Percentiles rank a stretch among this genome's conserved stretches.
Conservation (phyloP, 2,888 invertebrate species). For the Thecophora atra region DNA sequence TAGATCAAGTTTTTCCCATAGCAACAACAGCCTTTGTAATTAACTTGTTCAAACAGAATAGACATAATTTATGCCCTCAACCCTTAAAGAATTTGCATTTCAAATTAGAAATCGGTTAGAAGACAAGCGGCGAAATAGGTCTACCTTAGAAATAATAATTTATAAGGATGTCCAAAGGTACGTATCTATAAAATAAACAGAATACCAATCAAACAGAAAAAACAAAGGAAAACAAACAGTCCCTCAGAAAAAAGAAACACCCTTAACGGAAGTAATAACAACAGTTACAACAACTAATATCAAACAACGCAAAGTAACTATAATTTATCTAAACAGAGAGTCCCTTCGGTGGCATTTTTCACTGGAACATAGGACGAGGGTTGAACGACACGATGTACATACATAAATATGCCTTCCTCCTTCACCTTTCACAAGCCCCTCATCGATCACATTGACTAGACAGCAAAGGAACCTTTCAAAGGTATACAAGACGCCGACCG, state of each 20-base stretch:
- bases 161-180: too few relatives aligned
- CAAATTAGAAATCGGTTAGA: background rate
- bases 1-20: too few relatives aligned
- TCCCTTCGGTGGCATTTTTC: background rate
- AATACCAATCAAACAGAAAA: too few relatives aligned
- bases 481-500: background rate
- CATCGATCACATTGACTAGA: background rate
- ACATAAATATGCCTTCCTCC: background rate
- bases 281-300: too few relatives aligned
- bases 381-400: slow-evolving; percentile 2
- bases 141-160: too few relatives aligned
- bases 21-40: too few relatives aligned
- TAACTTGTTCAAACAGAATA: too few relatives aligned
- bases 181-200: too few relatives aligned
- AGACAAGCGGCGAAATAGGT: background rate
- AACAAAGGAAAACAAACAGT: background rate
- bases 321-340: background rate
- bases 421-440: background rate
- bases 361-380: background rate
- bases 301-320: background rate
- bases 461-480: background rate
- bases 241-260: background rate
- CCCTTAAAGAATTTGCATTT: background rate
- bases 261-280: background rate
- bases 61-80: too few relatives aligned